Base-by-base conservation (phyloP, 37 sponge, comb jelly and placozoan genomes). In the Chondrosia reniformis region DNA sequence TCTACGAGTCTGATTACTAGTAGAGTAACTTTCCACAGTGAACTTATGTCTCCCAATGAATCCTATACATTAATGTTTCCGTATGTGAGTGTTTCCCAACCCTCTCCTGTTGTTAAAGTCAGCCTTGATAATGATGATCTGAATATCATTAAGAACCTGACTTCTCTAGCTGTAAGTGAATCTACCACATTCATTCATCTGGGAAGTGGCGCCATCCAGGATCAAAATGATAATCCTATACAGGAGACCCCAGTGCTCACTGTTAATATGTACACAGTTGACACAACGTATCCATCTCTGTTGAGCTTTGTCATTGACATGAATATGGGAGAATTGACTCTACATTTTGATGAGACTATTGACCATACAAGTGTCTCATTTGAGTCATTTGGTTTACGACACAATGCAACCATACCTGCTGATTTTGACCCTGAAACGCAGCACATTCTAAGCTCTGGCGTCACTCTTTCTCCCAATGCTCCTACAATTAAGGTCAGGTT, bases 291-390 rank as follows among this genome's bases (percentile, higher is more conserved):
- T 24, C 95, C 95, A 33, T 27, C 24, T 34, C 73, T 95, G 9
- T 41, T 79, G 7, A 41, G 49, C 33, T 95, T 95, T 42, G 46
- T 67, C 31, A 81, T 91, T 64, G 89, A 95, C 82, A 89, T 95
- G 82, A 81, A 95, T 42, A 21, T 30, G 0, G 92, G 95, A 13
- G 37, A 82, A 28, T 46, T 95, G 57, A 88, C 76, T 0, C 63
- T 95, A 3, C 80, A 74, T 45, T 95, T 95, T 78, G 69, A 79
- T 83, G 95, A 95, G 45, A 85, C 89, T 25, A 84, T 95, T 7
- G 42, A 54, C 21, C 34, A 56, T 52, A 69, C 25, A 21, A 84
- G 86, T 46, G 77, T 95, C 24, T 12, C 46, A 21, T 79, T 77
- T 13, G 61, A 46, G 33, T 76, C 80, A 58, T 79, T 88, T 59